Percentiles rank a stretch among this genome's conserved stretches.
phyloP scores from a whole-genome alignment of 2,888 invertebrate genomes.

The Mythimna loreyi region DNA sequence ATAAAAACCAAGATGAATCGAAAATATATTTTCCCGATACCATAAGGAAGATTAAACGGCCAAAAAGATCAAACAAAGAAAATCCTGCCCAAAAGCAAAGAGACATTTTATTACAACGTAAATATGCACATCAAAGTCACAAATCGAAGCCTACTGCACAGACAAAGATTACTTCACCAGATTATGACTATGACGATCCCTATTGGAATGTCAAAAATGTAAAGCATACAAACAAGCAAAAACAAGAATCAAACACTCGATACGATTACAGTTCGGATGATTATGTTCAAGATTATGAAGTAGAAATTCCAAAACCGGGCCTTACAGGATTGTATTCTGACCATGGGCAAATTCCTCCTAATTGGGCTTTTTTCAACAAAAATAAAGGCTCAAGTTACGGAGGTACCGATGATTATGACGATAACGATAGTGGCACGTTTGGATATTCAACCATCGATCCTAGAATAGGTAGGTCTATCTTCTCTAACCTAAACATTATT shows the following conservation, averaged over 20 bases:
- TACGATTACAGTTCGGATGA: constrained; percentile 73
- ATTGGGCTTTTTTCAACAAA: constrained; percentile 67
- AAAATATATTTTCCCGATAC: constrained; percentile 53
- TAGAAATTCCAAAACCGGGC: constrained; percentile 83
- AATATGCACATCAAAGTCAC: constrained; percentile 63
- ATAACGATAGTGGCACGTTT: constrained; percentile 67
- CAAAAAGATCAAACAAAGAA: constrained; percentile 63
- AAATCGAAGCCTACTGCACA: constrained; percentile 63
- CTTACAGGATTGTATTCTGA: constrained; percentile 84
- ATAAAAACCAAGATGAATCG: constrained; percentile 27
- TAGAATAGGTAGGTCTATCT: constrained; percentile 79
- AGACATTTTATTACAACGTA: constrained; percentile 74
- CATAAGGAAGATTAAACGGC: constrained; percentile 40
- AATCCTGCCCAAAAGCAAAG: constrained; percentile 76
- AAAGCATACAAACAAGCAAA: constrained; percentile 69
- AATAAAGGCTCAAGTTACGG: constrained; percentile 69
- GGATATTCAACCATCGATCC: constrained; percentile 85
- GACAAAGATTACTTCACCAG: constrained; percentile 72
- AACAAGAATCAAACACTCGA: constrained; percentile 60
- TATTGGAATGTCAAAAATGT: constrained; percentile 85
- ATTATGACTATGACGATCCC: constrained; percentile 79
- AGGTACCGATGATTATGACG: constrained; percentile 72
- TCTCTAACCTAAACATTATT: neutral
- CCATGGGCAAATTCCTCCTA: constrained; percentile 68
- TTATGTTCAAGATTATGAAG: constrained; percentile 77